Evolutionary conservation across 92 coral and sea anemone genomes (phyloP).

Genomic region (Parazoanthus darwini): DNA sequence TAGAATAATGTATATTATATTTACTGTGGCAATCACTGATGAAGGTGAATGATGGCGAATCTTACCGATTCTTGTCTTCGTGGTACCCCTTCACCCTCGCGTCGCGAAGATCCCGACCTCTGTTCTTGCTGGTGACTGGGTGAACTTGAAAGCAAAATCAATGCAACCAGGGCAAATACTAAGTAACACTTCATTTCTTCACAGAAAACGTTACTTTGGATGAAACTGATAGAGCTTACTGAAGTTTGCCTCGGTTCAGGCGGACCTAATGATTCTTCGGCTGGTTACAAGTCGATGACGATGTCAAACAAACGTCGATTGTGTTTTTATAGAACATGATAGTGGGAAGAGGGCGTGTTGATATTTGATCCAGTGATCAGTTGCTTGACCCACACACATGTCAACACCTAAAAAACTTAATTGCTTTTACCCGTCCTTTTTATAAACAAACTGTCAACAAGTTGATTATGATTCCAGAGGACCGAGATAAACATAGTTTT

Average conservation of each 20-base stretch:
- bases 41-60: not conserved
- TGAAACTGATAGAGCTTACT: not conserved
- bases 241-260: not conserved
- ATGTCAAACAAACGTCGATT: not conserved
- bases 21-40: not conserved
- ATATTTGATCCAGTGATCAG: not conserved
- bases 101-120: not conserved
- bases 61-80: conserved; percentile 10
- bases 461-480: too few relatives aligned
- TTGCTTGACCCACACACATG: not conserved
- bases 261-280: not conserved
- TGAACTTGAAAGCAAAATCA: not conserved
- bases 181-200: not conserved
- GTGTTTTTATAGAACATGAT: not conserved
- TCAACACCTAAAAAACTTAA: not conserved
- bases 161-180: not conserved
- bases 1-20: not conserved
- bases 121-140: not conserved
- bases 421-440: not conserved
- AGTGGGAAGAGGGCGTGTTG: not conserved
- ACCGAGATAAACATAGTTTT: too few relatives aligned
- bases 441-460: not conserved
- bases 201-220: not conserved
- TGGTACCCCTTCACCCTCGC: not conserved
- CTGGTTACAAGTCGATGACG: not conserved